These are phyloP conservation scores for Diprion similis DNA, from an alignment of 1,140 invertebrate species.

Conservation along the genomic window DNA sequence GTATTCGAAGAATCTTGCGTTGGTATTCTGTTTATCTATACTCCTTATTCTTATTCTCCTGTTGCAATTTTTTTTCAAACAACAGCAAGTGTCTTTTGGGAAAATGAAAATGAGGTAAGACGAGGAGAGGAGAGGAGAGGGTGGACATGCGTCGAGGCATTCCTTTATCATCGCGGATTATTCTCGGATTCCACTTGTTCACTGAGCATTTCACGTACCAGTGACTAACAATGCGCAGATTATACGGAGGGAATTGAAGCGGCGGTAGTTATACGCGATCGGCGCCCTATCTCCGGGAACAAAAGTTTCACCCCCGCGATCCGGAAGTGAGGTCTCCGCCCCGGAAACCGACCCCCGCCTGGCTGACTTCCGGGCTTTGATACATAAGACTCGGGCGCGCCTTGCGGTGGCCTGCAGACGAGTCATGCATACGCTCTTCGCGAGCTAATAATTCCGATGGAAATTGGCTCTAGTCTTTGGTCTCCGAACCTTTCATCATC, in stretches of 20 bases:
- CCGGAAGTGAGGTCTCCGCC: constrained; percentile 30
- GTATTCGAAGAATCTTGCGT: constrained; percentile 45
- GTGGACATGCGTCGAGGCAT: not conserved
- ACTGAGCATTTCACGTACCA: not conserved
- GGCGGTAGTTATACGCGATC: constrained; percentile 24
- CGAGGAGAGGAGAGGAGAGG: not conserved
- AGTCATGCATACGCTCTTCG: constrained; percentile 26
- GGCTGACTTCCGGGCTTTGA: constrained; percentile 33
- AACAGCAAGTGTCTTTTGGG: not conserved
- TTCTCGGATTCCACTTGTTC: not conserved
- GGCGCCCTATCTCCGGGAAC: constrained; percentile 41
- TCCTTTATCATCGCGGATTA: not conserved
- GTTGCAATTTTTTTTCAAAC: constrained; percentile 35
- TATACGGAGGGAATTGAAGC: not conserved
- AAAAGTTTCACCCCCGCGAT: constrained; percentile 28
- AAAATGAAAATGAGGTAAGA: not conserved
- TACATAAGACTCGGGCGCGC: not conserved
- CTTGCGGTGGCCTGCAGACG: not conserved
- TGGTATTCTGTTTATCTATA: constrained; percentile 31
- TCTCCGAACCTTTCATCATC: constrained; percentile 8
- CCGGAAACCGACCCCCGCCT: constrained; percentile 31
- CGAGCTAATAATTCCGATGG: constrained; percentile 32
- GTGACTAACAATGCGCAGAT: constrained; percentile 1
- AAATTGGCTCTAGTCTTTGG: constrained; percentile 23
- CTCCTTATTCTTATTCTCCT: constrained; percentile 26